Base-by-base conservation (phyloP, 2,113 vertebrate genomes). In the Corapipo altera region DNA sequence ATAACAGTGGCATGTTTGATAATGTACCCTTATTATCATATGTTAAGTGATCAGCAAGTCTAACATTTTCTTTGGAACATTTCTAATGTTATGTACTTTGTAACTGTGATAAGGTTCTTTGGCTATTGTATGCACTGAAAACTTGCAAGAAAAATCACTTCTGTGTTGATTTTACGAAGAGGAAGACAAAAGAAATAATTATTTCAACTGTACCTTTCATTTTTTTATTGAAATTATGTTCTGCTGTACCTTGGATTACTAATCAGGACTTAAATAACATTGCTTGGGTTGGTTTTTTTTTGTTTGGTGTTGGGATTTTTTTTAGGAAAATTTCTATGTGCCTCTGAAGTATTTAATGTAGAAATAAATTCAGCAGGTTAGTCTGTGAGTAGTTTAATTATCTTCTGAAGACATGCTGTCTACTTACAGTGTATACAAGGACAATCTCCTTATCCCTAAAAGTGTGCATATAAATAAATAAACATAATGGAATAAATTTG, bases 11-110 rank as follows among this genome's bases (percentile, higher is more conserved):
- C 46, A 80, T 91, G 54, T 94, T 97, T 55, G 26, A 43, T 30
- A 79, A 85, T 37, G 20, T 51, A 74, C 70, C 17, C 57, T 33
- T 44, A 54, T 55, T 92, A 84, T 88, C 62, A 81, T 66, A 89
- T 23, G 27, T 41, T 88, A 52, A 21, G 48, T 85, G 48, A 82
- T 64, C 35, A 87, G 58, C 87, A 94, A 91, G 32, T 57, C 79
- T 85, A 77, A 82, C 84, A 58, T 95, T 97, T 96, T 91, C 64
- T 81, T 85, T 95, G 28, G 48, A 88, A 92, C 54, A 57, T 37
- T 79, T 16, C 57, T 92, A 54, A 33, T 5, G n/a, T 28, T 83
- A 44, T 28, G 26, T 85, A 20, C 20, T 92, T 91, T 76, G 49
- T 48, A 95, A 35, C 12, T 39, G 12, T 58, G 41, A 88, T 94